Base-by-base conservation (phyloP, 1,140 invertebrate genomes). In the Asobara japonica region DNA sequence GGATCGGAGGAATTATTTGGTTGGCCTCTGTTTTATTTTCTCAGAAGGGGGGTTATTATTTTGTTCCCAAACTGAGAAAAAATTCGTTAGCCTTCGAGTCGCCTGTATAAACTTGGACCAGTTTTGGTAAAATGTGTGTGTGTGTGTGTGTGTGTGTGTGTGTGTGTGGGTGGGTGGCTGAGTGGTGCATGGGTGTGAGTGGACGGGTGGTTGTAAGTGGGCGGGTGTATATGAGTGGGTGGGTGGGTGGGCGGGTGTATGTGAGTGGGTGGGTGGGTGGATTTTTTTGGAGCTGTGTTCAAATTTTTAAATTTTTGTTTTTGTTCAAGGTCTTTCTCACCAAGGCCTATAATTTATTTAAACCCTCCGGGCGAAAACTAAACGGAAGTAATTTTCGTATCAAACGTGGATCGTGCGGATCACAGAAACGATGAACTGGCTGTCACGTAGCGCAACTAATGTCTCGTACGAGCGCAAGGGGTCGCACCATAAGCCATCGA, bases 301-400 rank as follows among this genome's bases (percentile, higher is more conserved):
- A 2, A 16, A 18, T 13, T 16, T 16, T 16, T 16, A n/a, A n/a
- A n/a, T n/a, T n/a, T n/a, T n/a, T n/a, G n/a, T 56, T 56, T 22
- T 56, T 27, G 13, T 20, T 56, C 2, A 36, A 6, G 13, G 4
- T 56, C 11, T 56, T 18, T 20, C 2, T 27, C 22, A 1, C 51
- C 22, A 22, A 10, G 22, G 13, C 18, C 16, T 25, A 25, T 56
- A 56, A 56, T 56, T 25, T 56, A 56, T 56, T 22, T 25, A 20
- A 56, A 56, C 25, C 13, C 22, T 56, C 25, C 51, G 25, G 22
- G 13, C 22, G 22, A 56, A 56, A 56, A 51, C 20, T 18, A 51
- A 16, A 10, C 20, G 51, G 51, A 56, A 56, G 51, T 56, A 56
- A 56, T 56, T 56, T 56, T 56, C 51, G 51, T 56, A 56, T 56